Conservation (phyloP, 2,888 invertebrate species). For the Halictus quadricinctus region DNA sequence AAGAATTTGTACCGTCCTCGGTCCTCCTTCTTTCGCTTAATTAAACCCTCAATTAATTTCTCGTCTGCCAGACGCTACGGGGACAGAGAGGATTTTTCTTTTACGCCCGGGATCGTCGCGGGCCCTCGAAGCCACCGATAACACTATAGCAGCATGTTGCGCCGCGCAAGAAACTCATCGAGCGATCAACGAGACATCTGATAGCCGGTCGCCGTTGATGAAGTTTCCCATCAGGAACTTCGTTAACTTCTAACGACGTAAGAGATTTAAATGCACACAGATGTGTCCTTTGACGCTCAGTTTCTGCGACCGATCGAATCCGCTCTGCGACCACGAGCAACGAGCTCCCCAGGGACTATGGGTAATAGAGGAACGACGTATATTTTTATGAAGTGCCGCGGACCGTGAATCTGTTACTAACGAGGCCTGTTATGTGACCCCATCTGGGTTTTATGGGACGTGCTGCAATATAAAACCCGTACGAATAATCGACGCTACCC, state of each 20-base stretch:
- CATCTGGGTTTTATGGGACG: background rate
- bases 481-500: background rate
- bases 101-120: background rate
- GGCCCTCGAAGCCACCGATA: background rate
- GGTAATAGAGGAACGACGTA: conserved; percentile 24
- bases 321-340: background rate
- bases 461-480: background rate
- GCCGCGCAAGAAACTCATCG: background rate
- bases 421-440: background rate
- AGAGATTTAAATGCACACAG: conserved; percentile 51
- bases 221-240: conserved; percentile 45
- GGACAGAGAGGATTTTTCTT: background rate
- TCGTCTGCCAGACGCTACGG: background rate
- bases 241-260: conserved; percentile 50
- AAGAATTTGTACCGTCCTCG: background rate
- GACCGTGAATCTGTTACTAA: background rate
- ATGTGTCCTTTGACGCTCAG: conserved; percentile 34
- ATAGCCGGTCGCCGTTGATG: conserved; percentile 34
- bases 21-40: background rate
- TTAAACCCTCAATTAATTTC: conserved; percentile 12
- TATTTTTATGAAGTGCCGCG: conserved; percentile 21
- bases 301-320: conserved; percentile 11
- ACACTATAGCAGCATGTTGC: background rate
- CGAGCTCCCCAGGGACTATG: background rate
- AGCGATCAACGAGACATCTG: conserved; percentile 37